Base-by-base conservation (phyloP, 2,113 vertebrate genomes). In the Pica pica region DNA sequence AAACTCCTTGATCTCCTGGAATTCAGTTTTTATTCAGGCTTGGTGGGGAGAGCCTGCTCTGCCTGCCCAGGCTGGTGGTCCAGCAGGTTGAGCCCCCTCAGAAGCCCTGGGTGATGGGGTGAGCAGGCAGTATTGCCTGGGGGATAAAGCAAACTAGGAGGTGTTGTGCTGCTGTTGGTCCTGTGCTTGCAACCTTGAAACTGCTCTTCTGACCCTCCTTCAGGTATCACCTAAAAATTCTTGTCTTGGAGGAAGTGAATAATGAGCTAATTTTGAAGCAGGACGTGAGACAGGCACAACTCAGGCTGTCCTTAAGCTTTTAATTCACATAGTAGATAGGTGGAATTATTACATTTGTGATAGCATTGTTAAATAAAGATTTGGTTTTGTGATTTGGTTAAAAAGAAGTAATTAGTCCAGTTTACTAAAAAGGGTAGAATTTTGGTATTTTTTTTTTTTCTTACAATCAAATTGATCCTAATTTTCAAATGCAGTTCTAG, bases 91-190 rank as follows among this genome's bases (percentile, higher is more conserved):
- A 75, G 16, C 31, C 2, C 2, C 59, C 61, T 73, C 20, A 26
- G 13, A 33, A 74, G 14, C 24, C 15, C 31, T 2, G 4, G 44
- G 18, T 1, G 2, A 16, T 57, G 42, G 50, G 19, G 3, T 1
- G 3, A 80, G 63, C 33, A 42, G 46, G 46, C 50, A 44, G 75
- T 47, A 37, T 70, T 59, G 13, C 23, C 27, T 19, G 8, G 22
- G 30, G 27, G 12, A 17, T n/a, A 16, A 83, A 60, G 52, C 28
- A 61, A 56, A 63, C 17, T 26, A 31, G 7, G 26, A 7, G 23
- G 26, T 60, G 28, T 7, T 55, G 35, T 63, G 35, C 35, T 83
- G 27, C 14, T 4, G 1, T 44, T 3, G 0, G 42, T 60, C 26
- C 74, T 83, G 30, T 50, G 10, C 70, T 39, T 5, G 2, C 67